Evolutionary conservation across 2,888 invertebrate species (phyloP).

Genomic region (Cantharis lateralis): DNA sequence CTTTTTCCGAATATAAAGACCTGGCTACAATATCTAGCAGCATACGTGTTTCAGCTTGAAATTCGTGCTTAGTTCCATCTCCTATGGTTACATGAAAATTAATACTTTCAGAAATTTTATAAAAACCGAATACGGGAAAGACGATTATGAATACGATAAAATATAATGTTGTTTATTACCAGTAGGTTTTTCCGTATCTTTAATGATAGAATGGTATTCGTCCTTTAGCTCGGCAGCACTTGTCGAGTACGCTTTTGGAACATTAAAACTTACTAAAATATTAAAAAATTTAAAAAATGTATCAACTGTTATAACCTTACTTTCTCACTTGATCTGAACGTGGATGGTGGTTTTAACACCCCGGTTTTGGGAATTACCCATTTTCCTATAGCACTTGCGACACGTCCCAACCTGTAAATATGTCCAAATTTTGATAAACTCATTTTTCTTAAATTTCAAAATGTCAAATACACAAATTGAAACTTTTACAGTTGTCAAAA

Average conservation of each 20-base stretch:
- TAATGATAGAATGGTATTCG: constrained; percentile 65
- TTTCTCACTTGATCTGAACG: neutral
- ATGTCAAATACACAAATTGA: neutral
- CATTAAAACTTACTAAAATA: neutral
- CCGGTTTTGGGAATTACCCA: neutral
- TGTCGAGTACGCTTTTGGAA: constrained; percentile 1
- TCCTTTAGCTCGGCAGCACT: constrained; percentile 47
- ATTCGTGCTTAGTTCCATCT: constrained; percentile 75
- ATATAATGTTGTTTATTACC: constrained; percentile 52
- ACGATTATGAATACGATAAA: neutral
- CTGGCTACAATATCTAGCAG: constrained; percentile 95
- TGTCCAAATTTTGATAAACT: constrained; percentile 38
- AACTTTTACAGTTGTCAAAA: neutral
- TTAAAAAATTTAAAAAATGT: neutral
- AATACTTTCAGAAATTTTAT: neutral
- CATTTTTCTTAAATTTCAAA: constrained; percentile 28
- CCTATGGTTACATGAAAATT: too few relatives aligned
- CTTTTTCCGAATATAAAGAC: constrained; percentile 96
- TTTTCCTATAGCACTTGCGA: constrained; percentile 18
- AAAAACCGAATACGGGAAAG: neutral
- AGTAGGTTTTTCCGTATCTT: constrained; percentile 63
- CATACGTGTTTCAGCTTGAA: constrained; percentile 96
- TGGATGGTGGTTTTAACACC: neutral
- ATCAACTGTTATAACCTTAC: constrained; percentile 3
- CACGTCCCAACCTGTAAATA: constrained; percentile 25